These are phyloP conservation scores for Ricordea florida DNA, from an alignment of 92 coral and sea anemone species.

Conservation along the genomic window DNA sequence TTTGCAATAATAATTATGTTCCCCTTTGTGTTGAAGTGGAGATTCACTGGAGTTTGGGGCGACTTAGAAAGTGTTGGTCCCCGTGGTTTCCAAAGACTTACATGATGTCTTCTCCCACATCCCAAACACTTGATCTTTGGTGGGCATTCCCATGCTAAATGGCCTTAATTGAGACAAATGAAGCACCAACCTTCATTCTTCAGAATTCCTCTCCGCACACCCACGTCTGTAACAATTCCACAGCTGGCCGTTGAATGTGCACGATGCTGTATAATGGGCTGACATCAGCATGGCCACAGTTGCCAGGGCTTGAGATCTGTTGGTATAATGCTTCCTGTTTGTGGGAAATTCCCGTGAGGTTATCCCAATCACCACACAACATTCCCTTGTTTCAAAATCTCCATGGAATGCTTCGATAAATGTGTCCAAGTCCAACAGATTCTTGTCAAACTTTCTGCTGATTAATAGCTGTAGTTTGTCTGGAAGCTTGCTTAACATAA, in stretches of 20 bases:
- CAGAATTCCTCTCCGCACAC: slow-evolving; percentile 11
- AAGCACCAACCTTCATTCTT: slow-evolving; percentile 36
- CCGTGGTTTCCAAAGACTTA: slow-evolving; percentile 2
- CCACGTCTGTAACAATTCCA: slow-evolving; percentile 25
- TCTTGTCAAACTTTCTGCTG: slow-evolving; percentile 30
- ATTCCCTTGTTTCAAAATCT: slow-evolving; percentile 48
- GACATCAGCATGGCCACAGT: not conserved
- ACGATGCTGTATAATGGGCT: not conserved
- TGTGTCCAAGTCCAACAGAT: slow-evolving; percentile 30
- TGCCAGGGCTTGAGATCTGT: not conserved
- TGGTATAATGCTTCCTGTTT: not conserved
- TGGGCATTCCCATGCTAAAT: slow-evolving; percentile 12
- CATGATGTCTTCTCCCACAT: slow-evolving; percentile 18
- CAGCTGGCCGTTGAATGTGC: slow-evolving; percentile 28
- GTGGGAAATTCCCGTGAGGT: not conserved
- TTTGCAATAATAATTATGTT: slow-evolving; percentile 12
- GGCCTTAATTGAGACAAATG: slow-evolving; percentile 21
- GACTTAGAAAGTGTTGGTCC: not conserved
- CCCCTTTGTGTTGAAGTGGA: not conserved
- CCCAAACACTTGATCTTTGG: slow-evolving; percentile 13
- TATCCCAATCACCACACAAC: slow-evolving; percentile 13
- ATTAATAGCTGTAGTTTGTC: slow-evolving; percentile 25
- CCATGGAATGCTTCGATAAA: slow-evolving; percentile 4
- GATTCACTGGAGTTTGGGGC: not conserved
- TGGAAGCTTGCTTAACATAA: slow-evolving; percentile 36